A percentile compares a stretch with the other conserved stretches of the same genome.
Conservation (phyloP, 2,797 vertebrate genomes). For the Chrysolophus pictus region DNA sequence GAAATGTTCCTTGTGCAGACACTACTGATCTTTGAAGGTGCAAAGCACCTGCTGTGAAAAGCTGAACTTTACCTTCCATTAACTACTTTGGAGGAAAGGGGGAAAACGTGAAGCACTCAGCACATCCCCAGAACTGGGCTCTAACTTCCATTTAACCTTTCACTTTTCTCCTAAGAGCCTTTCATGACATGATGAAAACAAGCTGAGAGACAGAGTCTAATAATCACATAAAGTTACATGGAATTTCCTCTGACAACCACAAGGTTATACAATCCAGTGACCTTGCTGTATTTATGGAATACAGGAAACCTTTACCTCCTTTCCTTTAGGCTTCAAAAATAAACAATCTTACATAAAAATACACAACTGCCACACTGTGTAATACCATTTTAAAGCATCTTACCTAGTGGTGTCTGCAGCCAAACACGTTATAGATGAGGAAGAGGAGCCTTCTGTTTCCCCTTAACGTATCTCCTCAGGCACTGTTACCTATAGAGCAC, state of each 20-base stretch:
- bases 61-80: not conserved
- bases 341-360: slow-evolving; percentile 52
- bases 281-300: slow-evolving; percentile 49
- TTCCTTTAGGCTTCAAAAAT: slow-evolving; percentile 59
- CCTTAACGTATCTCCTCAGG: not conserved
- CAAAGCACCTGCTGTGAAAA: slow-evolving; percentile 10
- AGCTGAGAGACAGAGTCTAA: slow-evolving; percentile 33
- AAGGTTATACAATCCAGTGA: slow-evolving; percentile 46
- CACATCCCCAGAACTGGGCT: not conserved
- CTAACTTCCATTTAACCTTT: slow-evolving; percentile 51
- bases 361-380: not conserved
- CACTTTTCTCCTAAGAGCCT: not conserved
- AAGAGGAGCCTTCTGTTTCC: slow-evolving; percentile 24
- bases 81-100: not conserved
- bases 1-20: not conserved
- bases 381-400: slow-evolving; percentile 16
- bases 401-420: not conserved
- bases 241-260: slow-evolving; percentile 53
- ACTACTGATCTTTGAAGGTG: not conserved
- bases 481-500: not conserved
- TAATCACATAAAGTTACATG: slow-evolving; percentile 39
- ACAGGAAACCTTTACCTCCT: slow-evolving; percentile 38
- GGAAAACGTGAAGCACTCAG: not conserved
- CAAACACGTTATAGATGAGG: not conserved
- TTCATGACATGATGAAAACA: slow-evolving; percentile 57